A percentile compares a stretch with the other conserved stretches of the same genome.
Conservation (phyloP, 1,140 invertebrate species). For the Galleria mellonella region DNA sequence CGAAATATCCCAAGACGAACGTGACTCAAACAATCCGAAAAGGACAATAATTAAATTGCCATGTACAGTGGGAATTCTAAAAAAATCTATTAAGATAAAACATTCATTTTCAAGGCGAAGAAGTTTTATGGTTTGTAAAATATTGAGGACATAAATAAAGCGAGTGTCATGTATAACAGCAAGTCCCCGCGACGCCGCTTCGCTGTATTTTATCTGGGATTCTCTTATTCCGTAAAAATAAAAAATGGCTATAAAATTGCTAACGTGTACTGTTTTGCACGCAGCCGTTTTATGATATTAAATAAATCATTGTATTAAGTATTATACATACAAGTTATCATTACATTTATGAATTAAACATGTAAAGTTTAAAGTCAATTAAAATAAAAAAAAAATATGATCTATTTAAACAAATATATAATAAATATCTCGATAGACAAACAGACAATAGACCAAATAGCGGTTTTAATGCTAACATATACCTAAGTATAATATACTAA, state of each 20-base stretch:
- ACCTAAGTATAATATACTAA: no score
- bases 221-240: slow-evolving; percentile 48
- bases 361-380: no score
- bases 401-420: no score
- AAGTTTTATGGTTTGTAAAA: slow-evolving; percentile 71
- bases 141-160: slow-evolving; percentile 68
- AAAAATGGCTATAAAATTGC: slow-evolving; percentile 46
- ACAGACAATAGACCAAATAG: no score
- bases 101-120: slow-evolving; percentile 53
- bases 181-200: slow-evolving; percentile 38
- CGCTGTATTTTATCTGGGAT: slow-evolving; percentile 61
- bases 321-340: no score
- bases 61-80: slow-evolving; percentile 21
- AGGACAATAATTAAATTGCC: not conserved
- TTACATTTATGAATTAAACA: no score
- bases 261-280: slow-evolving; percentile 35
- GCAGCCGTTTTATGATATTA: not conserved
- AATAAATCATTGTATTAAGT: no score
- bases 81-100: slow-evolving; percentile 67
- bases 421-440: no score
- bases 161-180: slow-evolving; percentile 61
- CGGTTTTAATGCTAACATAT: no score
- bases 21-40: not conserved
- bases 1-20: not conserved
- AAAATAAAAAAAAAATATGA: no score